Evolutionary conservation across 2,888 invertebrate genomes (phyloP).

Genomic region (Alloplasta piceator): DNA sequence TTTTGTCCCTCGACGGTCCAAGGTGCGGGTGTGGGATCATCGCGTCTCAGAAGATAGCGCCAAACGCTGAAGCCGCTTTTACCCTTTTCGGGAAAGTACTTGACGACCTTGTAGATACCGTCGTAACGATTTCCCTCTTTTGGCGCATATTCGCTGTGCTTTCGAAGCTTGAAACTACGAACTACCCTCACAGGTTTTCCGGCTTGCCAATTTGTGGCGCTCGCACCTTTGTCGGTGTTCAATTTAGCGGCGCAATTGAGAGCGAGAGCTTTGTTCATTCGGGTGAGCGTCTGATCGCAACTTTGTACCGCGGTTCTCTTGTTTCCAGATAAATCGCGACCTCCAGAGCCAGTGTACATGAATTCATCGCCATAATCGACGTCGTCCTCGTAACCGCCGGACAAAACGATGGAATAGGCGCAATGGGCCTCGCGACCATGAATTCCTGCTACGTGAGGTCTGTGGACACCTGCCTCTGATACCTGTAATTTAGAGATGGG

Average conservation of each 20-base stretch:
- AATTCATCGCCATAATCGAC: constrained; percentile 92
- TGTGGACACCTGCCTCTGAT: constrained; percentile 92
- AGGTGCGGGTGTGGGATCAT: constrained; percentile 91
- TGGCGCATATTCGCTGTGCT: constrained; percentile 92
- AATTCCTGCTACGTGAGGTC: constrained; percentile 93
- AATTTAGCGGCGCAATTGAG: constrained; percentile 90
- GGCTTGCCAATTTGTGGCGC: constrained; percentile 88
- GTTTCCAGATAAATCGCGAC: constrained; percentile 91
- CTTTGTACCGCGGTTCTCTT: constrained; percentile 92
- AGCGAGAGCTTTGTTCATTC: constrained; percentile 92
- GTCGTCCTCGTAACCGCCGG: constrained; percentile 94
- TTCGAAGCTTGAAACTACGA: constrained; percentile 89
- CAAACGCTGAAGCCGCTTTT: constrained; percentile 92
- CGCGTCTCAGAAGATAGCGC: constrained; percentile 90
- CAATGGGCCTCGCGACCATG: constrained; percentile 91
- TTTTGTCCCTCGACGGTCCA: constrained; percentile 90
- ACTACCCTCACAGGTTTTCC: constrained; percentile 93
- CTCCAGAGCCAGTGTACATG: constrained; percentile 93
- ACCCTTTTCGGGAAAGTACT: constrained; percentile 91
- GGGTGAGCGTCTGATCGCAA: constrained; percentile 90
- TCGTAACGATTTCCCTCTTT: constrained; percentile 91
- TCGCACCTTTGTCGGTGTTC: constrained; percentile 87
- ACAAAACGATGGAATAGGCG: constrained; percentile 91
- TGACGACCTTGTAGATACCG: constrained; percentile 94
- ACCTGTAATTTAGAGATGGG: too few relatives aligned